A percentile compares a stretch with the other conserved stretches of the same genome.
Conservation (phyloP, 2,113 vertebrate genomes). For the Uria aalge region DNA sequence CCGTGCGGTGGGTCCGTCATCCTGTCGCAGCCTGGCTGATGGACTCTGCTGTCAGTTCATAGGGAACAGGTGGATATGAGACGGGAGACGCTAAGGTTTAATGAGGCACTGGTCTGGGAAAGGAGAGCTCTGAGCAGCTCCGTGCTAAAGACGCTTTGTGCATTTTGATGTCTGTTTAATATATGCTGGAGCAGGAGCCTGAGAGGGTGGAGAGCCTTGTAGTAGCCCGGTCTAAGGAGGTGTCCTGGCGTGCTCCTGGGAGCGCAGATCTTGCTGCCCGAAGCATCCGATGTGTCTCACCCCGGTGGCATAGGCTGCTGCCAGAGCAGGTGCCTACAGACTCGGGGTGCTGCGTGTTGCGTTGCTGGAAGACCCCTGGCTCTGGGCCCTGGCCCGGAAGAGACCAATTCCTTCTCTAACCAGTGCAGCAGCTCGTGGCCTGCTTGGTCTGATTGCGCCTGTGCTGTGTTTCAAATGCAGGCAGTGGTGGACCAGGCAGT, state of each 20-base stretch:
- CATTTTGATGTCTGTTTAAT: background rate
- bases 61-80: background rate
- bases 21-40: background rate
- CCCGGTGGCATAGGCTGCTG: background rate
- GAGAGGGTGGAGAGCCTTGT: background rate
- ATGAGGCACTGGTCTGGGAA: background rate
- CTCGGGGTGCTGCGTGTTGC: background rate
- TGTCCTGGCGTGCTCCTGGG: background rate
- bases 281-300: background rate
- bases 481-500: background rate
- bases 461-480: background rate
- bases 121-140: background rate
- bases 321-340: background rate
- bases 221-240: background rate
- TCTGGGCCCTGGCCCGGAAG: background rate
- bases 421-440: background rate
- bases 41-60: accelerated
- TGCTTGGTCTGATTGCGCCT: too few species aligned
- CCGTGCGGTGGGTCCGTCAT: accelerated
- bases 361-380: background rate
- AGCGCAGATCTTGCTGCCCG: accelerated
- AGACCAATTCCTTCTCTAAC: background rate
- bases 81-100: accelerated
- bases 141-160: background rate
- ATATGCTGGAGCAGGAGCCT: background rate